These are phyloP conservation scores for Equus przewalskii DNA, from an alignment of 2,113 vertebrate genomes.

Conservation along the genomic window DNA sequence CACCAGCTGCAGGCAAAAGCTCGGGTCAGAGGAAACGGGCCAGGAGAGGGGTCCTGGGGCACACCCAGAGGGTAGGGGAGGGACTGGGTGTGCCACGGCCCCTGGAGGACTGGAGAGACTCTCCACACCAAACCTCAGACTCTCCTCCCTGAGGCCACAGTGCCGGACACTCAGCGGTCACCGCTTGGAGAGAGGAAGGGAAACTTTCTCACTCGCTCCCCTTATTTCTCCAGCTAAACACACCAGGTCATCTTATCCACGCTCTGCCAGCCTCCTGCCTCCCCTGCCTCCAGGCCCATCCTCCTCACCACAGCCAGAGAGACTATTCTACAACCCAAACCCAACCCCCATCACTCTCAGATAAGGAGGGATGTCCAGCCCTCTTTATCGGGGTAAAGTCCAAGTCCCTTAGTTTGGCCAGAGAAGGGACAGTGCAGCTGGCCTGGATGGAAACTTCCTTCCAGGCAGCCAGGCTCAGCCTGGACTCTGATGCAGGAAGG, in stretches of 20 bases:
- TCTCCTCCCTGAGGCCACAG: not conserved
- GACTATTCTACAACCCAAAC: not conserved
- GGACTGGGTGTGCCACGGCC: too few relatives aligned
- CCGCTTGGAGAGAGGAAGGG: not conserved
- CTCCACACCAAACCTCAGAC: not conserved
- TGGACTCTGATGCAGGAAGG: not conserved
- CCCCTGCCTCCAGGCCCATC: not conserved
- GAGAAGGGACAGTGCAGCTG: not conserved
- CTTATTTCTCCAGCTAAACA: not conserved
- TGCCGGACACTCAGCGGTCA: not conserved
- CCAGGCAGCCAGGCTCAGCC: not conserved
- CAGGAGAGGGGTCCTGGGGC: not conserved
- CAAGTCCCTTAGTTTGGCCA: not conserved
- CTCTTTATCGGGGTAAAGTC: not conserved
- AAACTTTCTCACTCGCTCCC: not conserved
- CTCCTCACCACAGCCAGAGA: not conserved
- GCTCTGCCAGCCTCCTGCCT: not conserved
- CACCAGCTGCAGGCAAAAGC: conserved; percentile 90
- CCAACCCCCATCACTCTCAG: not conserved
- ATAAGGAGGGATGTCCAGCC: not conserved
- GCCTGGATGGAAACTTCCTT: conserved; percentile 10
- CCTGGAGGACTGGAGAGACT: not conserved
- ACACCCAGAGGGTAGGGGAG: not conserved
- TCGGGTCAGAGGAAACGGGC: conserved; percentile 34
- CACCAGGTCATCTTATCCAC: not conserved